Conservation (phyloP, 53 echinoderm and acorn worm genomes). For the Echinarachnius parma region DNA sequence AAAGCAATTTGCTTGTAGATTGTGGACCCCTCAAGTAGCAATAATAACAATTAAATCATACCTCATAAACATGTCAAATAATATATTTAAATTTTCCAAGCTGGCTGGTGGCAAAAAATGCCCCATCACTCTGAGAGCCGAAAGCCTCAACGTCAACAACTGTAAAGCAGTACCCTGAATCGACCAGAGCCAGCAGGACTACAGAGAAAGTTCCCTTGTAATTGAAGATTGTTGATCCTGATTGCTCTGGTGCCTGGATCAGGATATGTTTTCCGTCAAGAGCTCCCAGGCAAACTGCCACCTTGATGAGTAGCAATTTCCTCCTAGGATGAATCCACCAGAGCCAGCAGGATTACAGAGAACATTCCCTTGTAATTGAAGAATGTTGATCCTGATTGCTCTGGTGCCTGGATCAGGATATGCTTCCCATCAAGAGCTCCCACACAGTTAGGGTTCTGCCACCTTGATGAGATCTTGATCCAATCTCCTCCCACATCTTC, state of each 20-base stretch:
- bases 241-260: conserved; percentile 30
- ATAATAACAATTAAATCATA: too few relatives aligned
- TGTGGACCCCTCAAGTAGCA: too few relatives aligned
- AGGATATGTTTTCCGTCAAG: conserved; percentile 61
- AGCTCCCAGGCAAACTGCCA: conserved; percentile 54
- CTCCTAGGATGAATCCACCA: too few relatives aligned
- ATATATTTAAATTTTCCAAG: too few relatives aligned
- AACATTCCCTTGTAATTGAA: conserved; percentile 63
- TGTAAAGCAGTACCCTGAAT: conserved; percentile 44
- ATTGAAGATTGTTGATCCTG: conserved; percentile 49
- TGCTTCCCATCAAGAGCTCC: conserved; percentile 65
- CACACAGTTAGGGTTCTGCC: conserved; percentile 61
- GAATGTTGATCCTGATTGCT: conserved; percentile 35
- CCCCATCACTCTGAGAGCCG: conserved; percentile 50
- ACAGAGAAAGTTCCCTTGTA: conserved; percentile 55
- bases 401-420: conserved; percentile 37
- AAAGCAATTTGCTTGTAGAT: too few relatives aligned
- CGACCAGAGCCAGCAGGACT: conserved; percentile 50
- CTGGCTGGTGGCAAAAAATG: conserved; percentile 21
- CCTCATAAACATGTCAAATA: too few relatives aligned
- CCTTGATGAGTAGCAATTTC: too few relatives aligned
- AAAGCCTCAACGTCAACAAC: conserved; percentile 49
- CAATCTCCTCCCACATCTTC: too few relatives aligned
- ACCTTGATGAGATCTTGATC: conserved; percentile 13
- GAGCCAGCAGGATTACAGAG: conserved; percentile 36